Conservation (phyloP, 2,113 vertebrate genomes). For the Lichenostomus cassidix region DNA sequence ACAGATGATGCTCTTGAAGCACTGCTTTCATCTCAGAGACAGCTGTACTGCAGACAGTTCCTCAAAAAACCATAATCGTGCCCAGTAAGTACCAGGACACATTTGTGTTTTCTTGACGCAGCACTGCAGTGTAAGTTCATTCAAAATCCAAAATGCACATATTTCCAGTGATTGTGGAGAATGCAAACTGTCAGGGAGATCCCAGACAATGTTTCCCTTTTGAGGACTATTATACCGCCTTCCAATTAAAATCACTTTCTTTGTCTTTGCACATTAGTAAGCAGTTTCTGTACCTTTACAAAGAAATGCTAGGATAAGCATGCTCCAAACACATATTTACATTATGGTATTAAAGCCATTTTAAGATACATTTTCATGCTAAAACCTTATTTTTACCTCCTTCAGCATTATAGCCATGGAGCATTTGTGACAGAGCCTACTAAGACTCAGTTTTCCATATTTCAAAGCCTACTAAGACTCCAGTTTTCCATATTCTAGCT, state of each 20-base stretch:
- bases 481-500: neutral
- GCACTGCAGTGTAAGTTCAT: neutral
- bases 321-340: neutral
- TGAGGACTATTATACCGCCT: neutral
- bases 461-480: neutral
- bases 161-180: neutral
- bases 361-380: neutral
- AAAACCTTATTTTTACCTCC: neutral
- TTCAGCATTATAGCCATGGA: neutral
- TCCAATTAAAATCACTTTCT: neutral
- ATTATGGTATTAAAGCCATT: neutral
- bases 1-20: neutral
- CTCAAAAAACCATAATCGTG: neutral
- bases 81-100: neutral
- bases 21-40: neutral
- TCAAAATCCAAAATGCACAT: neutral
- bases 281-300: neutral
- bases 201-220: neutral
- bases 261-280: neutral
- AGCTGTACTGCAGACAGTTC: neutral
- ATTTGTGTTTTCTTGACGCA: neutral
- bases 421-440: neutral
- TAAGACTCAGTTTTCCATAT: neutral
- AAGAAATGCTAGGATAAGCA: neutral
- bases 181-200: neutral